These are phyloP conservation scores for Orbicella faveolata DNA, from an alignment of 64 coral and sea anemone genomes.

Conservation along the genomic window DNA sequence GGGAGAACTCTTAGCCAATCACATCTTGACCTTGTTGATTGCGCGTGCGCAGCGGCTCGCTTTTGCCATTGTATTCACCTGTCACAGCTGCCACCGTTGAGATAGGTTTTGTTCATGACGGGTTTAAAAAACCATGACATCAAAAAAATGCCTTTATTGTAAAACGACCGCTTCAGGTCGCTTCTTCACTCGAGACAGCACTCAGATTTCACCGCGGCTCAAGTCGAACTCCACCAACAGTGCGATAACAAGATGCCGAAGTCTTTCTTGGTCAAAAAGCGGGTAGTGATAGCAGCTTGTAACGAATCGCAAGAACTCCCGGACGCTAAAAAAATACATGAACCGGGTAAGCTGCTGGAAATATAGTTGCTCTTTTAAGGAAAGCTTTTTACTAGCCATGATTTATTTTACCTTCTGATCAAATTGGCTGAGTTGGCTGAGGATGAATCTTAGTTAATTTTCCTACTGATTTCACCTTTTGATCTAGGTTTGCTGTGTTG, in stretches of 20 bases:
- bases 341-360: constrained; percentile 50
- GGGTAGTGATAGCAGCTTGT: neutral
- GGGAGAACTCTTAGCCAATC: constrained; percentile 47
- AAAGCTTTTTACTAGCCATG: constrained; percentile 1
- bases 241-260: constrained; percentile 65
- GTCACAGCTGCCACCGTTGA: constrained; percentile 46
- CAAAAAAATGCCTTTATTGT: constrained; percentile 87
- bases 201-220: constrained; percentile 69
- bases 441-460: neutral
- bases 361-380: constrained; percentile 23
- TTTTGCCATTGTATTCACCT: constrained; percentile 92
- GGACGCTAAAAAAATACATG: constrained; percentile 28
- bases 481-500: neutral
- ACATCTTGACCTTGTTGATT: constrained; percentile 40
- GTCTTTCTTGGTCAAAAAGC: constrained; percentile 83
- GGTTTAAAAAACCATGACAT: constrained; percentile 76
- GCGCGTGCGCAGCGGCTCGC: constrained; percentile 41
- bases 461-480: neutral
- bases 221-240: constrained; percentile 1
- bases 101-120: constrained; percentile 63
- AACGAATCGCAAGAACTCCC: constrained; percentile 35
- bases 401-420: constrained; percentile 26
- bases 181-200: constrained; percentile 33
- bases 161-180: constrained; percentile 60
- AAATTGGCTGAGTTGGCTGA: neutral